Evolutionary conservation across 2,888 invertebrate genomes (phyloP).

Genomic region (Agonopterix heracliana): DNA sequence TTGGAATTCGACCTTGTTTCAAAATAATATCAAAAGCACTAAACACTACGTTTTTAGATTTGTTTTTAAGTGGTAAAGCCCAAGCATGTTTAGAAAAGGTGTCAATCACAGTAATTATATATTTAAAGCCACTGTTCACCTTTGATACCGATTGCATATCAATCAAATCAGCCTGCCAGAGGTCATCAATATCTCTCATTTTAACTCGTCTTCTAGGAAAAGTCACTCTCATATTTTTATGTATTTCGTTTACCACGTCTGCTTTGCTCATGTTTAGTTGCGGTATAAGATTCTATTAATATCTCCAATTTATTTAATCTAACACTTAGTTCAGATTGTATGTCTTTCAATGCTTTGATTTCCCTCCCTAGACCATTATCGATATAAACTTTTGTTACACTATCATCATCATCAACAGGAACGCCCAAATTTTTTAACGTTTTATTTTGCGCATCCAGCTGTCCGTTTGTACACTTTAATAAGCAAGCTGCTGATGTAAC

Average conservation of each 20-base stretch:
- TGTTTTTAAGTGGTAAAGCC: conserved; percentile 9
- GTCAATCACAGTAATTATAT: conserved; percentile 12
- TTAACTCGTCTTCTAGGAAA: conserved; percentile 30
- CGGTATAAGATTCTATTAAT: no score
- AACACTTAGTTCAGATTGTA: no score
- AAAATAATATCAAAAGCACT: background rate
- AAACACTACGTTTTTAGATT: conserved; percentile 3
- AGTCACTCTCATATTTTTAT: conserved; percentile 27
- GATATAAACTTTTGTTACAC: no score
- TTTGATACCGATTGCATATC: conserved; percentile 9
- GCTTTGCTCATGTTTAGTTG: conserved; percentile 8
- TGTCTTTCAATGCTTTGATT: no score
- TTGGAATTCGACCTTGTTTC: conserved; percentile 1
- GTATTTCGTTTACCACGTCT: conserved; percentile 6
- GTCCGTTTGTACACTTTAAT: no score
- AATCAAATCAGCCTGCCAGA: conserved; percentile 26
- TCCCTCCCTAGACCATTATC: no score
- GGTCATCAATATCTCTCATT: conserved; percentile 43
- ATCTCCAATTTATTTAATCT: no score
- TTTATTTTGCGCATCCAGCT: no score
- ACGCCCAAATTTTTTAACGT: no score
- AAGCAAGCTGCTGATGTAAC: no score
- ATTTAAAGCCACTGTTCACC: conserved; percentile 10
- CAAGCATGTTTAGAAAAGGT: conserved; percentile 13
- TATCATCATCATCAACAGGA: no score